These are phyloP conservation scores for Pandemis cinnamomeana DNA, from an alignment of 2,888 invertebrate species.

Conservation along the genomic window DNA sequence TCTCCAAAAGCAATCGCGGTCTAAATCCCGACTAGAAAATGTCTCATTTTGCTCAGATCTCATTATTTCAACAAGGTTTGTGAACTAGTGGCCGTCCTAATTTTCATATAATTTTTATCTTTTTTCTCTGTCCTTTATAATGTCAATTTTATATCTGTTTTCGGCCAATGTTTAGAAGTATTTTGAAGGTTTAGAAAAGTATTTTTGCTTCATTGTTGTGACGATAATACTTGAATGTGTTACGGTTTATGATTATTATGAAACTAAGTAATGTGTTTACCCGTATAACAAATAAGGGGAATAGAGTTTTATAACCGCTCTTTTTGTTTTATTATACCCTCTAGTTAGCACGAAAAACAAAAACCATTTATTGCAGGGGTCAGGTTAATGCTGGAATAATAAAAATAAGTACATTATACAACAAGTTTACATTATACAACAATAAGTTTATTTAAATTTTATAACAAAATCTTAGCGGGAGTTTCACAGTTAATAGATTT, in stretches of 20 bases:
- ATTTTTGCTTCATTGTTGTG: conserved; percentile 10
- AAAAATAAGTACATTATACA: too few species aligned
- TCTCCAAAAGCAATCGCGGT: too few species aligned
- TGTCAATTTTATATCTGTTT: too few species aligned
- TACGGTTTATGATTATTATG: neutral
- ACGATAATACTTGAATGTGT: conserved; percentile 3
- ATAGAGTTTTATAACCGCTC: conserved; percentile 63
- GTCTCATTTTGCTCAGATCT: neutral
- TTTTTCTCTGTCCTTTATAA: neutral
- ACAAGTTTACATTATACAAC: too few species aligned
- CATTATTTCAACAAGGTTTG: neutral
- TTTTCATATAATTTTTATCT: neutral
- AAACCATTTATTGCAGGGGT: too few species aligned
- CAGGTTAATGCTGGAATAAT: neutral
- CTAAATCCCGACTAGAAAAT: too few species aligned
- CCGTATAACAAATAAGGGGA: conserved; percentile 51
- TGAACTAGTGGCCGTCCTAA: neutral
- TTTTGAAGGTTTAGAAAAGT: neutral
- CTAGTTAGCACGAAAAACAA: neutral
- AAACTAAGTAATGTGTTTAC: conserved; percentile 27
- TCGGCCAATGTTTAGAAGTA: neutral
- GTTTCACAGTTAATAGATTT: too few species aligned
- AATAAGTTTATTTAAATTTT: too few species aligned
- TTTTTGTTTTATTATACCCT: conserved; percentile 20
- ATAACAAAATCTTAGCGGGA: too few species aligned